Evolutionary conservation across 2,797 vertebrate species (phyloP).

Genomic region (Danio kyathit): DNA sequence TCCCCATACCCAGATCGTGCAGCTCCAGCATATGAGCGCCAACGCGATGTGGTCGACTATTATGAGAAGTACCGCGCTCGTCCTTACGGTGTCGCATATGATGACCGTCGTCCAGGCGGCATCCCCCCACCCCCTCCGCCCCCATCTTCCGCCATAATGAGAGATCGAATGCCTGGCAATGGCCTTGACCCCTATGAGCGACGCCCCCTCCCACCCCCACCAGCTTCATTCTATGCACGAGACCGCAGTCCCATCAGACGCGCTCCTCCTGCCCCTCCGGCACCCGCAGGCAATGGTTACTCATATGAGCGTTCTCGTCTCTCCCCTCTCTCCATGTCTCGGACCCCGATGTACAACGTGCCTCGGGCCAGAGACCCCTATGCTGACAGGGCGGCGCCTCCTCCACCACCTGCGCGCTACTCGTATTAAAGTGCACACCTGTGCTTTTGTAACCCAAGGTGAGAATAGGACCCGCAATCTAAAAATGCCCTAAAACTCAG

Average conservation of each 20-base stretch:
- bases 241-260: constrained; percentile 92
- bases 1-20: constrained; percentile 69
- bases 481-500: background rate
- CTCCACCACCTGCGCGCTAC: constrained; percentile 81
- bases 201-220: constrained; percentile 83
- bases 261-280: constrained; percentile 73
- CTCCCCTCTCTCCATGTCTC: constrained; percentile 83
- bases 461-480: constrained; percentile 70
- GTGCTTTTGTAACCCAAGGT: constrained; percentile 76
- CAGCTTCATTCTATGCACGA: constrained; percentile 88
- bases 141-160: constrained; percentile 81
- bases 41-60: constrained; percentile 82
- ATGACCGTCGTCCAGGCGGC: constrained; percentile 73
- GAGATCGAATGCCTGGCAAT: constrained; percentile 82
- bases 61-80: constrained; percentile 84
- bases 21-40: constrained; percentile 66
- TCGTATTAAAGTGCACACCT: constrained; percentile 77
- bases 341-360: constrained; percentile 87
- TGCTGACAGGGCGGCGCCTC: constrained; percentile 80
- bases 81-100: constrained; percentile 76
- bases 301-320: constrained; percentile 90
- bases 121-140: constrained; percentile 82
- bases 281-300: constrained; percentile 87
- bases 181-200: constrained; percentile 89
- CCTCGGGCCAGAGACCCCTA: constrained; percentile 90